A percentile compares a stretch with the other conserved stretches of the same genome.
These are phyloP conservation scores for Columbina picui DNA, from an alignment of 2,113 vertebrate genomes.

Conservation along the genomic window DNA sequence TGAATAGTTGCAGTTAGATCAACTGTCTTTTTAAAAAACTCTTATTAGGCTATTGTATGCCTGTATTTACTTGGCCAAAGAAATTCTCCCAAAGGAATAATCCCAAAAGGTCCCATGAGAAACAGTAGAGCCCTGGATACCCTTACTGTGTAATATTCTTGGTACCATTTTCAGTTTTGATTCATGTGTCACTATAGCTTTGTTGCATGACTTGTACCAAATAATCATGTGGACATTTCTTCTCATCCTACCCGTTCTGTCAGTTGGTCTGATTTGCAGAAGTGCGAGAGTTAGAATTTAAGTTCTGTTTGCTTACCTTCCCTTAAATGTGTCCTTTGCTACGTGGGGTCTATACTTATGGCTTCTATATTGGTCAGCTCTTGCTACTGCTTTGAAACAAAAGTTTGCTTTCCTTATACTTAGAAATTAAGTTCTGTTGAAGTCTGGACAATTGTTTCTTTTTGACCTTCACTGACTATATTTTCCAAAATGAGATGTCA, in stretches of 20 bases:
- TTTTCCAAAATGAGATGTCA: background rate
- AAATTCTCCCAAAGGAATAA: background rate
- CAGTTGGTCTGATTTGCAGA: background rate
- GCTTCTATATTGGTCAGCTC: background rate
- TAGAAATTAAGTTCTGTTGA: background rate
- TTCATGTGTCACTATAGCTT: background rate
- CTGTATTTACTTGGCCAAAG: background rate
- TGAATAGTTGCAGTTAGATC: background rate
- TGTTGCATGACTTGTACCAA: background rate
- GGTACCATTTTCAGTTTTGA: background rate
- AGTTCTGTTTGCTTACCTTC: background rate
- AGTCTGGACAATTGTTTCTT: background rate
- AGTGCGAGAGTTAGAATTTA: background rate
- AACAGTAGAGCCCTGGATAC: background rate
- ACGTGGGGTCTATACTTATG: rapidly evolving
- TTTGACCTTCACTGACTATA: background rate
- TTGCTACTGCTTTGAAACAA: background rate
- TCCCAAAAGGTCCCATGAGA: background rate
- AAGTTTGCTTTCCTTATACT: background rate
- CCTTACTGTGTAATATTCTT: background rate
- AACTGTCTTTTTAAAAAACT: background rate
- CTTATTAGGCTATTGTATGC: background rate
- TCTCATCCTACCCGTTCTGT: background rate
- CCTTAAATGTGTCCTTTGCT: background rate
- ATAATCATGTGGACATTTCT: background rate